Evolutionary conservation across 2,888 invertebrate genomes (phyloP).

Genomic region (Schizaphis graminum): DNA sequence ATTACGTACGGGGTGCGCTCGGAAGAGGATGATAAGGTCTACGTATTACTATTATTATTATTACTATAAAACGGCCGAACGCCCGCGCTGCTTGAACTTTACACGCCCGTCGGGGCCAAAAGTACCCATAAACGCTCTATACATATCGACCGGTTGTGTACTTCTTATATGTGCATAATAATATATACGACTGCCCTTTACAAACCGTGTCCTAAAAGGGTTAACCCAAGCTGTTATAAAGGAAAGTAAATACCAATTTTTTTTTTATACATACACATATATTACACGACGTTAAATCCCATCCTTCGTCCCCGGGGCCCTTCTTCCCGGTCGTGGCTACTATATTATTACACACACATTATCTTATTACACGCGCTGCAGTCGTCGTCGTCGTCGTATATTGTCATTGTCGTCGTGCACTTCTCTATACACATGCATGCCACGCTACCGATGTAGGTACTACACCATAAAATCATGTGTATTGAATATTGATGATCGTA

Average conservation of each 20-base stretch:
- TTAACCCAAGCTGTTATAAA: slow-evolving; percentile 47
- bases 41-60: background rate
- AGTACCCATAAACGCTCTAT: background rate
- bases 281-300: slow-evolving; percentile 1
- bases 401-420: slow-evolving; percentile 1
- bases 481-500: background rate
- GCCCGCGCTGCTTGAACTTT: slow-evolving; percentile 62
- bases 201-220: slow-evolving; percentile 62
- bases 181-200: slow-evolving; percentile 57
- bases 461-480: background rate
- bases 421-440: background rate
- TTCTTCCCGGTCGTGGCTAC: slow-evolving; percentile 54
- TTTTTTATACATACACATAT: background rate
- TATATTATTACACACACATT: background rate
- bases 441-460: background rate
- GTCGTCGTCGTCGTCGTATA: background rate
- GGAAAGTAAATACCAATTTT: slow-evolving; percentile 61
- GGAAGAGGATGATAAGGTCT: slow-evolving; percentile 13
- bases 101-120: slow-evolving; percentile 27
- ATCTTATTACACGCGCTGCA: background rate
- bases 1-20: background rate
- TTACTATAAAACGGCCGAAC: slow-evolving; percentile 28
- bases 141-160: background rate
- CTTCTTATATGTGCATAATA: slow-evolving; percentile 44
- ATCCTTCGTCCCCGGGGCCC: slow-evolving; percentile 43